Conservation (phyloP, 1,140 invertebrate species). For the Oryctes rhinoceros region DNA sequence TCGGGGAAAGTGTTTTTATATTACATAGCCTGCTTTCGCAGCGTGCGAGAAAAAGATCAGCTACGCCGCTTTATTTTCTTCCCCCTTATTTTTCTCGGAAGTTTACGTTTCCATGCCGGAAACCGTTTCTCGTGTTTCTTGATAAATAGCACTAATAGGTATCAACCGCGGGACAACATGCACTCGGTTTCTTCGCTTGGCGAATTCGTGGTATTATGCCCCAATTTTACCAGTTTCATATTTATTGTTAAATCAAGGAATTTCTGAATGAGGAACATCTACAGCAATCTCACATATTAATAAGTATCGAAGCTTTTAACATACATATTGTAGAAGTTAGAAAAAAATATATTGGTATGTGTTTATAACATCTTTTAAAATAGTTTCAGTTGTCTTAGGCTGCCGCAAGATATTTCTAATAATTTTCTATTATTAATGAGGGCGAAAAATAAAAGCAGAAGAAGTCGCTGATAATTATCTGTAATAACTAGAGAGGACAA, state of each 20-base stretch:
- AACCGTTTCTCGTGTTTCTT: conserved; percentile 25
- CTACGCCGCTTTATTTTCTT: not conserved
- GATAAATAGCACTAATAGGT: conserved; percentile 28
- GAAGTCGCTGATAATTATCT: no score
- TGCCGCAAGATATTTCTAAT: no score
- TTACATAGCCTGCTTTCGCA: not conserved
- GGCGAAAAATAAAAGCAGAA: no score
- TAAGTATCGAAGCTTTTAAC: no score
- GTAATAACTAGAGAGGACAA: no score
- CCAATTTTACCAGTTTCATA: not conserved
- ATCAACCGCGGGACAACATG: not conserved
- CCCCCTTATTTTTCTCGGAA: conserved; percentile 13
- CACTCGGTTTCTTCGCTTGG: not conserved
- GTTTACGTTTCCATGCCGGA: not conserved
- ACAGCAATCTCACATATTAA: no score
- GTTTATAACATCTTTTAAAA: no score
- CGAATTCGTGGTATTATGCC: not conserved
- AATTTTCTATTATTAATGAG: no score
- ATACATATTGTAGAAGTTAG: no score
- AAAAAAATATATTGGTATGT: no score
- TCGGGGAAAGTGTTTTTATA: conserved; percentile 24
- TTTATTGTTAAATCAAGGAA: not conserved
- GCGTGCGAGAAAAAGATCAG: conserved; percentile 16
- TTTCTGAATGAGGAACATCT: not conserved
- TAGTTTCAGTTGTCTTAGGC: no score